These are phyloP conservation scores for Tachysurus vachellii DNA, from an alignment of 2,113 vertebrate species.

Conservation along the genomic window DNA sequence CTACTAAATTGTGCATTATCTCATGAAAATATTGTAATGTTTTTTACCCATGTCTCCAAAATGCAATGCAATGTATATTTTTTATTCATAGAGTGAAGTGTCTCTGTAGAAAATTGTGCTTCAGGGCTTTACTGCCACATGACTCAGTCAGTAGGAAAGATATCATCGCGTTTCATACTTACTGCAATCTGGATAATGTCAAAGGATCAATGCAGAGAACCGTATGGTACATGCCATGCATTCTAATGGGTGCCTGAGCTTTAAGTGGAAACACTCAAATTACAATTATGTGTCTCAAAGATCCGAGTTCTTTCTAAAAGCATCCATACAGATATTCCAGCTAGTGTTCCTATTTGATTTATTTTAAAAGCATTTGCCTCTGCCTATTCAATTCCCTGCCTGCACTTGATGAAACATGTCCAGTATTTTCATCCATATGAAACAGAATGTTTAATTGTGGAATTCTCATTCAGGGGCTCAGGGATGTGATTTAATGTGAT, in stretches of 20 bases:
- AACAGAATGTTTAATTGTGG: constrained; percentile 46
- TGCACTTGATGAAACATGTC: constrained; percentile 14
- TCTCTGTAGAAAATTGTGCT: constrained; percentile 25
- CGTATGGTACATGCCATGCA: constrained; percentile 49
- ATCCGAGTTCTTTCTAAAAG: constrained; percentile 8
- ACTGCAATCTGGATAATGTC: constrained; percentile 64
- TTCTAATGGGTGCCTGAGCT: constrained; percentile 58
- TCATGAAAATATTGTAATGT: background rate
- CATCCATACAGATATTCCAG: constrained; percentile 8
- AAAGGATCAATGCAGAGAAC: constrained; percentile 62
- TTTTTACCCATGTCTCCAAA: background rate
- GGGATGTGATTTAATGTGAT: constrained; percentile 33
- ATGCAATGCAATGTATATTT: background rate
- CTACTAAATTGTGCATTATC: background rate
- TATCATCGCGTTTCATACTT: constrained; percentile 60
- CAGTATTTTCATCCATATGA: constrained; percentile 33
- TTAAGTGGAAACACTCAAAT: constrained; percentile 52
- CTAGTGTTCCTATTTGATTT: constrained; percentile 22
- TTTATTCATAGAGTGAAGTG: constrained; percentile 34
- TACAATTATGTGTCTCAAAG: constrained; percentile 35
- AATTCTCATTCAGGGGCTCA: constrained; percentile 32
- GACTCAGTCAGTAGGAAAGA: constrained; percentile 40
- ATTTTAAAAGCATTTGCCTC: constrained; percentile 32
- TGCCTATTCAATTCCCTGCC: constrained; percentile 18
- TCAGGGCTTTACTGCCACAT: constrained; percentile 23